Evolutionary conservation across 1,140 invertebrate species (phyloP).

Genomic region (Phenacoccus solenopsis): DNA sequence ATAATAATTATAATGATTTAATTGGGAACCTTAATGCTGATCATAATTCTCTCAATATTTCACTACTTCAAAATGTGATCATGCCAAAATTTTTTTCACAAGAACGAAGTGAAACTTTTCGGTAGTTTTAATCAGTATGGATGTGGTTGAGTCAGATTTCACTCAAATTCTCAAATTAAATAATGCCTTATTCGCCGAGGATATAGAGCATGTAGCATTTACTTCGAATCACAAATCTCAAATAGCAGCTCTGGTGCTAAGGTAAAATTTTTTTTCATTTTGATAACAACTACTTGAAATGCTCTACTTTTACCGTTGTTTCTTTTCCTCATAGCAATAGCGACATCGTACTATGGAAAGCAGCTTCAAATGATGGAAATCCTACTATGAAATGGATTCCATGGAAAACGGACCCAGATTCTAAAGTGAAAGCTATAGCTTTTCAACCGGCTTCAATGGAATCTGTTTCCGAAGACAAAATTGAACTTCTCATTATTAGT

Average conservation of each 20-base stretch:
- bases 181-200: neutral
- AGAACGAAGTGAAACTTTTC: too few relatives aligned
- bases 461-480: neutral
- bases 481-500: neutral
- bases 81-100: too few relatives aligned
- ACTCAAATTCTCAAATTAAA: neutral
- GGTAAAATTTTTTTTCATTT: neutral
- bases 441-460: neutral
- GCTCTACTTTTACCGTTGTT: too few relatives aligned
- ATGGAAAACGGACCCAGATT: neutral
- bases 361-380: neutral
- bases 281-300: too few relatives aligned
- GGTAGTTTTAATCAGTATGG: neutral
- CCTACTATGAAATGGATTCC: neutral
- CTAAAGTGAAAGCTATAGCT: constrained; percentile 1
- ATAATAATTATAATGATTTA: too few relatives aligned
- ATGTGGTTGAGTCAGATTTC: neutral
- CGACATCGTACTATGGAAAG: neutral
- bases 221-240: neutral
- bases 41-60: too few relatives aligned
- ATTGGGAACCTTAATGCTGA: too few relatives aligned
- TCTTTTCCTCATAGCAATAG: neutral
- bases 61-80: too few relatives aligned
- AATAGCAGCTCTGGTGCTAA: neutral
- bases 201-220: neutral